These are phyloP conservation scores for Marasmarcha lunaedactyla DNA, from an alignment of 2,888 invertebrate species.

Conservation along the genomic window DNA sequence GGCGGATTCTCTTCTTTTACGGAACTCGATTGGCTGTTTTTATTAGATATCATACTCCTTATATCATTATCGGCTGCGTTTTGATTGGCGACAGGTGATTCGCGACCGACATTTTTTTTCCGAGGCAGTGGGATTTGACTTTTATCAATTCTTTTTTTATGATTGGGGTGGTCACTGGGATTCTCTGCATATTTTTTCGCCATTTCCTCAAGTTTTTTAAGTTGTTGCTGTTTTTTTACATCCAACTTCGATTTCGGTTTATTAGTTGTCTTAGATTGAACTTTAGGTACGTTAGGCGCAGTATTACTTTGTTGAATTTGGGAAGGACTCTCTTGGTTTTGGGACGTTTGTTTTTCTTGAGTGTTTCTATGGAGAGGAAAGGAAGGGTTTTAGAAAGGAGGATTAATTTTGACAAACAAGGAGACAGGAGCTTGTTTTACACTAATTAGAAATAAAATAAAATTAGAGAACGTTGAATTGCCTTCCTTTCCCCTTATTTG, in stretches of 20 bases:
- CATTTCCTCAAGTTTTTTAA: constrained; percentile 52
- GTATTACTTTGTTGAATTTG: constrained; percentile 35
- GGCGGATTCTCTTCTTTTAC: background rate
- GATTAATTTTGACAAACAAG: constrained; percentile 46
- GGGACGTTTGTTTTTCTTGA: constrained; percentile 27
- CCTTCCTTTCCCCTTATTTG: constrained; percentile 70
- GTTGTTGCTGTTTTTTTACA: constrained; percentile 39
- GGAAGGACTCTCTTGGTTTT: constrained; percentile 14
- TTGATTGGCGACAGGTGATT: constrained; percentile 14
- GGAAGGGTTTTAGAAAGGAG: constrained; percentile 32
- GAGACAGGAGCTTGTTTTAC: constrained; percentile 48
- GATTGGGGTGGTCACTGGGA: constrained; percentile 21
- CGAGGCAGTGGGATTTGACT: constrained; percentile 37
- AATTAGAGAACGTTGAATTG: constrained; percentile 15
- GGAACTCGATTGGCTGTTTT: background rate
- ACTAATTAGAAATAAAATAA: constrained; percentile 14
- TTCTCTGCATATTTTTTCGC: constrained; percentile 42
- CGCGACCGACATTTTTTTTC: constrained; percentile 19
- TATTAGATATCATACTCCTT: background rate
- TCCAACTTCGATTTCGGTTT: constrained; percentile 32
- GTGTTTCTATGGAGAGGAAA: constrained; percentile 55
- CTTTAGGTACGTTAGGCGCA: constrained; percentile 29
- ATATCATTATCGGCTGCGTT: background rate
- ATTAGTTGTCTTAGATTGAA: constrained; percentile 21
- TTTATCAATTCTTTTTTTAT: constrained; percentile 8